Conservation (phyloP, 2,888 invertebrate genomes). For the Eristalis intricaria region DNA sequence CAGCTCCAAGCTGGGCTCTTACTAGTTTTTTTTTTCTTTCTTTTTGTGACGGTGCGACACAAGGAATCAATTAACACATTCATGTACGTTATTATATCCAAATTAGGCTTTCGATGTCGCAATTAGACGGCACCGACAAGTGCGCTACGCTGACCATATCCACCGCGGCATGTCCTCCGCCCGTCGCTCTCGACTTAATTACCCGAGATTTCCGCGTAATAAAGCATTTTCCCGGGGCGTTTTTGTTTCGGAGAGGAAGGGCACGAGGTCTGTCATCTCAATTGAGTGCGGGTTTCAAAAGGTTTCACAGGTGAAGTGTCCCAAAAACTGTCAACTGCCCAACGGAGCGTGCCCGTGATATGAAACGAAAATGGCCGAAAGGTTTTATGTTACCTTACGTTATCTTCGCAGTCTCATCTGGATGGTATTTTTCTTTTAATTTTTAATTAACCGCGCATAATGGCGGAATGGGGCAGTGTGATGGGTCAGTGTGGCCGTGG, state of each 20-base stretch:
- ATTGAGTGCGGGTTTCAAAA: slow-evolving; percentile 37
- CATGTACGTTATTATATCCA: slow-evolving; percentile 70
- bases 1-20: neutral
- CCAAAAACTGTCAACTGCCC: slow-evolving; percentile 69
- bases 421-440: slow-evolving; percentile 27
- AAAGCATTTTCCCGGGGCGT: slow-evolving; percentile 46
- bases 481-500: slow-evolving; percentile 20
- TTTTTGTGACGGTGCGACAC: slow-evolving; percentile 12
- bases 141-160: slow-evolving; percentile 15
- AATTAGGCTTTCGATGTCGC: slow-evolving; percentile 65
- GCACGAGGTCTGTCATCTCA: slow-evolving; percentile 33
- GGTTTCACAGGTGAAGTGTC: slow-evolving; percentile 68
- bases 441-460: slow-evolving; percentile 67
- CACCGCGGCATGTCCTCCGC: slow-evolving; percentile 15
- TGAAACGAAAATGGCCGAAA: slow-evolving; percentile 32
- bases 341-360: slow-evolving; percentile 59
- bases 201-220: slow-evolving; percentile 72
- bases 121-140: slow-evolving; percentile 64
- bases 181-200: slow-evolving; percentile 61
- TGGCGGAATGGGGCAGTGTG: slow-evolving; percentile 31
- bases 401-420: slow-evolving; percentile 44
- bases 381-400: slow-evolving; percentile 8
- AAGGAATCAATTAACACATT: slow-evolving; percentile 72
- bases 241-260: neutral
- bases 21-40: neutral